Evolutionary conservation across 2,797 vertebrate species (phyloP).

Genomic region (Knipowitschia caucasica): DNA sequence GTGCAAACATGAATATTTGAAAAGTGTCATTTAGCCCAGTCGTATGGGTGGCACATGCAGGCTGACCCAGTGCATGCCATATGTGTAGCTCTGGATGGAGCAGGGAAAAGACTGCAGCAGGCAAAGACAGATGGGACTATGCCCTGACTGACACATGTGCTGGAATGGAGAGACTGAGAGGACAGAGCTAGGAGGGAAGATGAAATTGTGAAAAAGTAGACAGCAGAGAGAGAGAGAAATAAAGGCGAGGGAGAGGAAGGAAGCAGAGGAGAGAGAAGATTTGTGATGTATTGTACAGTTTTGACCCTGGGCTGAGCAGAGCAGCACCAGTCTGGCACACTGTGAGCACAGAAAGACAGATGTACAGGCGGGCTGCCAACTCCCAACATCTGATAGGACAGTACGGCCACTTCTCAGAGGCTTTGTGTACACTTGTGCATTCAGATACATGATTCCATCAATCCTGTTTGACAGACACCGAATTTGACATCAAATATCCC

Average conservation of each 20-base stretch:
- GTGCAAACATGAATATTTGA: slow-evolving; percentile 18
- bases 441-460: neutral
- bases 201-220: neutral
- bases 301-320: slow-evolving; percentile 47
- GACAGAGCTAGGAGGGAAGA: neutral
- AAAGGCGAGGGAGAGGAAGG: slow-evolving; percentile 20
- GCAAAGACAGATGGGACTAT: neutral
- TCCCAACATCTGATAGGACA: slow-evolving; percentile 29
- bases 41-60: slow-evolving; percentile 4
- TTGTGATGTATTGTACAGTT: slow-evolving; percentile 50
- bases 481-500: neutral
- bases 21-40: neutral
- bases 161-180: neutral
- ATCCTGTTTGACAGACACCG: neutral
- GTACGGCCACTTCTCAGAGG: slow-evolving; percentile 4
- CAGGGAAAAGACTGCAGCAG: slow-evolving; percentile 26
- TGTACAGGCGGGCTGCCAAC: slow-evolving; percentile 46
- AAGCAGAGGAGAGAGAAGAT: too few species aligned
- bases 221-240: slow-evolving; percentile 14
- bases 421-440: neutral
- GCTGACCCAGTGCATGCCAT: slow-evolving; percentile 38
- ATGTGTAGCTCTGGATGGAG: slow-evolving; percentile 42
- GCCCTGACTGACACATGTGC: neutral
- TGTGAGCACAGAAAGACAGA: slow-evolving; percentile 59
- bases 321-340: slow-evolving; percentile 47